Percentiles rank a stretch among this genome's conserved stretches.
Conservation (phyloP, 2,888 invertebrate genomes). For the Neocrepidodera transversa region DNA sequence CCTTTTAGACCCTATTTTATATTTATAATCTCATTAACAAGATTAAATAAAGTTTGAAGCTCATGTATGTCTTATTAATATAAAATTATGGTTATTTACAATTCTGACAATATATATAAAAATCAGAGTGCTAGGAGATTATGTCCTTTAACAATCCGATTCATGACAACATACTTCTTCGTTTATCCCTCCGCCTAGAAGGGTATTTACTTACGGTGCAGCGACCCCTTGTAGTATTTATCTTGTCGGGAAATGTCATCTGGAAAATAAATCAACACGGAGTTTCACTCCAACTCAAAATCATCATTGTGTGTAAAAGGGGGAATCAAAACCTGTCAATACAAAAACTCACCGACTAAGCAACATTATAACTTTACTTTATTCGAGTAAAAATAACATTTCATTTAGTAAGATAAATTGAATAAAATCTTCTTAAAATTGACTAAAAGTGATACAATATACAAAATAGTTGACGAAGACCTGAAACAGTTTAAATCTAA, state of each 20-base stretch:
- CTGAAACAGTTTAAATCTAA: too few species aligned
- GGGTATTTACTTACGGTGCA: constrained; percentile 29
- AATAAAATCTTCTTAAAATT: too few species aligned
- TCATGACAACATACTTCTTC: constrained; percentile 18
- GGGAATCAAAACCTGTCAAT: constrained; percentile 17
- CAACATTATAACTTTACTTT: background rate
- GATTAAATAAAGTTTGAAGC: too few species aligned
- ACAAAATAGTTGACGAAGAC: too few species aligned
- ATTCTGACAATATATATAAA: too few species aligned
- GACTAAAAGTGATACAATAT: too few species aligned
- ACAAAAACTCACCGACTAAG: constrained; percentile 8
- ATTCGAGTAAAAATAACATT: background rate
- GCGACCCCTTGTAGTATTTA: constrained; percentile 36
- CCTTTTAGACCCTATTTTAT: too few species aligned
- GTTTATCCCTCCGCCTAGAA: constrained; percentile 5
- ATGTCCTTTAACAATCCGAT: constrained; percentile 19
- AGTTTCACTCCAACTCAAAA: constrained; percentile 19
- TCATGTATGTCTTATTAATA: too few species aligned
- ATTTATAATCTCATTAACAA: too few species aligned
- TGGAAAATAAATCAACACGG: constrained; percentile 33
- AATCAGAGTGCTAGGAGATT: too few species aligned
- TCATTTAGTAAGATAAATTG: too few species aligned
- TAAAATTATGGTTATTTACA: too few species aligned
- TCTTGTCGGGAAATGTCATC: constrained; percentile 36
- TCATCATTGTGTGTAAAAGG: constrained; percentile 28